A percentile compares a stretch with the other conserved stretches of the same genome.
Conservation (phyloP, 1,140 invertebrate genomes). For the Ditylenchus dipsaci region DNA sequence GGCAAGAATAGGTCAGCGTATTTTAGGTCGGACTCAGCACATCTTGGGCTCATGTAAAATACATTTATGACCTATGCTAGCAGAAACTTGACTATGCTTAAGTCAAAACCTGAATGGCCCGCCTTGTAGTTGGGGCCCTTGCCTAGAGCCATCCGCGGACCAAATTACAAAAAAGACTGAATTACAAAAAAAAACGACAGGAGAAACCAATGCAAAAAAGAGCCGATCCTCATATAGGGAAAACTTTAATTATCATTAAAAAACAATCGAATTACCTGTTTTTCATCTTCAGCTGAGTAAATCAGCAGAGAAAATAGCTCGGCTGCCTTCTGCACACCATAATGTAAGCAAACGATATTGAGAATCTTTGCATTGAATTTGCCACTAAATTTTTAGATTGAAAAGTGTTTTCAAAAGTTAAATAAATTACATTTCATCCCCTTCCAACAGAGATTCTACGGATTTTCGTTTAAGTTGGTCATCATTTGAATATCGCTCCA, state of each 20-base stretch:
- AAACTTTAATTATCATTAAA: not conserved
- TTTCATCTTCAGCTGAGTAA: not conserved
- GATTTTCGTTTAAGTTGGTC: not conserved
- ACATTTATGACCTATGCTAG: too few species aligned
- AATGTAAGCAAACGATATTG: not conserved
- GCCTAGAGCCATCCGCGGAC: too few species aligned
- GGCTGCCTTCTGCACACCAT: not conserved
- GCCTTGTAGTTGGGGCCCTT: too few species aligned
- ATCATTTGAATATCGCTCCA: not conserved
- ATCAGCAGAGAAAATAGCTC: not conserved
- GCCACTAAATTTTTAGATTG: not conserved
- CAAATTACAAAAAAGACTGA: too few species aligned
- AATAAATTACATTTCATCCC: not conserved
- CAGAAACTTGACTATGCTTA: too few species aligned
- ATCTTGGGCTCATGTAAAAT: too few species aligned
- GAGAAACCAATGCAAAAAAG: too few species aligned
- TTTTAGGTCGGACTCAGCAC: too few species aligned
- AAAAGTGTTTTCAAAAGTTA: not conserved
- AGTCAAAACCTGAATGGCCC: too few species aligned
- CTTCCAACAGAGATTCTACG: not conserved
- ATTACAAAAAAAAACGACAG: too few species aligned
- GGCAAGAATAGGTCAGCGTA: too few species aligned
- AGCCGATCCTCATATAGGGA: too few species aligned
- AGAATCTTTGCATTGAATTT: not conserved
- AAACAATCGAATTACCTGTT: not conserved